Conservation (phyloP, 2,113 vertebrate genomes). For the Rafetus swinhoei region DNA sequence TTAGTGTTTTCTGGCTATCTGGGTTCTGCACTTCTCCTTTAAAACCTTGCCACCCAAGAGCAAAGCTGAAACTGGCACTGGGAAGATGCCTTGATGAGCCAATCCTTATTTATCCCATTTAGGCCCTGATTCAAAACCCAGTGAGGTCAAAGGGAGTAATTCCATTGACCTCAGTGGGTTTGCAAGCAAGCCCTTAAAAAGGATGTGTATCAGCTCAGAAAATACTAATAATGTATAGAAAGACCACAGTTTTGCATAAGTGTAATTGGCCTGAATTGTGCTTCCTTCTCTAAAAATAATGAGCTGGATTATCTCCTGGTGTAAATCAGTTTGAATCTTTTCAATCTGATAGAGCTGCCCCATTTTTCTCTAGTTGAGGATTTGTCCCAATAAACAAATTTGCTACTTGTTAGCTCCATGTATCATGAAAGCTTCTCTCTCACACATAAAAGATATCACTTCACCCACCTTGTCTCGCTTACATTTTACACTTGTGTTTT, state of each 20-base stretch:
- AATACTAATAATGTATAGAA: neutral
- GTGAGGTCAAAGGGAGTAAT: no score
- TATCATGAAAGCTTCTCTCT: neutral
- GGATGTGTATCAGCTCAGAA: neutral
- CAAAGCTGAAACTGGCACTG: neutral
- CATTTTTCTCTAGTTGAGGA: neutral
- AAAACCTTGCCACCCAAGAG: neutral
- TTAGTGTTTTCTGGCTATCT: neutral
- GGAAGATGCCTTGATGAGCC: no score
- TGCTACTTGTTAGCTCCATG: neutral
- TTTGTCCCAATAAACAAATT: neutral
- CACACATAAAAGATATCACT: neutral
- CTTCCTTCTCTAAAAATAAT: neutral
- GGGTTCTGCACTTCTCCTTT: neutral
- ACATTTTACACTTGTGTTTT: neutral
- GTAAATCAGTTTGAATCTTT: neutral
- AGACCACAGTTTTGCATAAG: neutral
- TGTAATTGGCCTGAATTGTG: neutral
- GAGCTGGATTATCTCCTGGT: neutral
- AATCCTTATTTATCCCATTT: no score
- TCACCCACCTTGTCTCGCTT: neutral
- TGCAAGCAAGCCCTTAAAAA: neutral
- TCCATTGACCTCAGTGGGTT: neutral
- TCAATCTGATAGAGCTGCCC: neutral
- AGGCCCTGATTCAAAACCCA: neutral